Percentiles rank a stretch among this genome's conserved stretches.
phyloP scores from a whole-genome alignment of 2,797 vertebrate genomes.

The Paedocypris micromegethes region DNA sequence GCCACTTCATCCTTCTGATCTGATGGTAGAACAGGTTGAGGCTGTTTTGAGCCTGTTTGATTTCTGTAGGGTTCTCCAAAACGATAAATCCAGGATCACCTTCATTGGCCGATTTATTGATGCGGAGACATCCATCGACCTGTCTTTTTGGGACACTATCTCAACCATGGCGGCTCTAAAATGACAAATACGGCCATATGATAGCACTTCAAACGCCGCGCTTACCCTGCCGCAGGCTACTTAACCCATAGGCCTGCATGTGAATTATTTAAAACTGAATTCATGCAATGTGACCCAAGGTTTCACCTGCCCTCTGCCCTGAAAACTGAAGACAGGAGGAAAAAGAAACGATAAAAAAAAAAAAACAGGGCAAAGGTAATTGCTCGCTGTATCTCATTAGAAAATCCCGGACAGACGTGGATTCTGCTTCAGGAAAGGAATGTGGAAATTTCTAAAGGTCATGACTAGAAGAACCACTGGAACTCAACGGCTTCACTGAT shows the following conservation, averaged over 20 bases:
- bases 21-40: neutral
- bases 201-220: conserved; percentile 45
- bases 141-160: conserved; percentile 10
- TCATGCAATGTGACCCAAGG: conserved; percentile 41
- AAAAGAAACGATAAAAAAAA: neutral
- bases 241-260: conserved; percentile 44
- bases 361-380: conserved; percentile 42
- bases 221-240: conserved; percentile 36
- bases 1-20: conserved; percentile 5
- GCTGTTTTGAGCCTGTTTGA: neutral
- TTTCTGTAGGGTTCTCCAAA: neutral
- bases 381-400: conserved; percentile 49
- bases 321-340: conserved; percentile 9
- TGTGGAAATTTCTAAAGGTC: conserved; percentile 39
- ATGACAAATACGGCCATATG: conserved; percentile 40
- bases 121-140: conserved; percentile 31
- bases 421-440: conserved; percentile 19
- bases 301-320: conserved; percentile 25
- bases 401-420: conserved; percentile 44
- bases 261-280: conserved; percentile 47
- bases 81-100: conserved; percentile 5
- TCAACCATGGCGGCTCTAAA: conserved; percentile 24
- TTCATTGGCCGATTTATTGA: conserved; percentile 20
- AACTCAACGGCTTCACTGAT: conserved; percentile 27
- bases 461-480: conserved; percentile 36